Evolutionary conservation across 2,888 invertebrate genomes (phyloP), one percentile per base, ranked within the genome.

Genomic region (Hylaea fasciaria): DNA sequence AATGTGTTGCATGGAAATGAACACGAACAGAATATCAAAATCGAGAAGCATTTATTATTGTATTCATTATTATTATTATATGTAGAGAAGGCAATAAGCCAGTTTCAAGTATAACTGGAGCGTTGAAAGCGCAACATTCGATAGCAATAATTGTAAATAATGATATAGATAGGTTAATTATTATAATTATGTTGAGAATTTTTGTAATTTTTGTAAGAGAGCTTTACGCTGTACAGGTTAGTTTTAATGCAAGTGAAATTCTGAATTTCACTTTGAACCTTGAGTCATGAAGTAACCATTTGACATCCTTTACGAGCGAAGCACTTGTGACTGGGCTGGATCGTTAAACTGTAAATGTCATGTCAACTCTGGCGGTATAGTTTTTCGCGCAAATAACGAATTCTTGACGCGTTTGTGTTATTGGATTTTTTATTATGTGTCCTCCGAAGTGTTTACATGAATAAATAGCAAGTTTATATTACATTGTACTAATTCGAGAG

Each of bases 121-220:
- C 91, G 91, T 91, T 90, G 61, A 82, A 87, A 91, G 89, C 91
- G 91, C 91, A 82, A 83, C 73, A 85, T 84, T 88, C 79, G 80
- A 91, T 91, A 91, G 91, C 91, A 92, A 91, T 92, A 91, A 89
- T 78, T 92, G 91, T 92, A 91, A 72, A 91, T 91, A 91, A 70
- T 68, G 53, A 75, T 78, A 81, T 91, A 91, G 91, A 88, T 91
- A 92, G 91, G 83, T 81, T 90, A 90, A 91, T 89, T 90, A 87
- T 86, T 86, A 81, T 88, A 35, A 35, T 35, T 35, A 89, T 80
- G 89, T 90, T 90, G 84, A 87, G 62, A 86, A 76, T 80, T 87
- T 88, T 88, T 89, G 86, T 89, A 90, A 84, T 90, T 88, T 87
- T 73, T 88, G 88, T 90, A 89, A 91, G 87, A 91, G 89, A 91